These are phyloP conservation scores for Schlechtendalia chinensis DNA, from an alignment of 1,140 invertebrate genomes.

Conservation along the genomic window DNA sequence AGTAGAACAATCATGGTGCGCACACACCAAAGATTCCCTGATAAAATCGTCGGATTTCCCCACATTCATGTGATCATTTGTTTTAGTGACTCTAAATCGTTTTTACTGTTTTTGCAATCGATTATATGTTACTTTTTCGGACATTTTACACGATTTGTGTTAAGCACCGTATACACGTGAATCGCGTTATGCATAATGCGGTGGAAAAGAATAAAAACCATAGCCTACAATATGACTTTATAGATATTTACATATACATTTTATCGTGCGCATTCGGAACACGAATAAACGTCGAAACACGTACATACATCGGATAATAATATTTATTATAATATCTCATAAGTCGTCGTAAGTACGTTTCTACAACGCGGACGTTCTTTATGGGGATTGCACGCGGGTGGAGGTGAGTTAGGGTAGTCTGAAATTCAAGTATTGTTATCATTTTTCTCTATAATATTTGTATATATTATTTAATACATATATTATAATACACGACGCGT, in stretches of 20 bases:
- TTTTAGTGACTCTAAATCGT: background rate
- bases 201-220: background rate
- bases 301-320: background rate
- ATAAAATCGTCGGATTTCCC: background rate
- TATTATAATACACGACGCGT: slow-evolving; percentile 14
- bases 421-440: slow-evolving; percentile 23
- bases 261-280: slow-evolving; percentile 1
- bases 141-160: background rate
- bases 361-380: background rate
- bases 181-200: background rate
- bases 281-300: background rate
- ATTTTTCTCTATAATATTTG: slow-evolving; percentile 4
- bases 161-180: background rate
- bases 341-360: background rate
- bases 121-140: too few species aligned
- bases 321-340: too few species aligned
- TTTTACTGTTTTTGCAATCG: background rate
- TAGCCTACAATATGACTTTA: background rate
- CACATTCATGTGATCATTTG: background rate
- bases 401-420: background rate
- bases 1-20: background rate
- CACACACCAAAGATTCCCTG: background rate
- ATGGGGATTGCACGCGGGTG: background rate
- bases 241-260: background rate
- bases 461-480: background rate